Base-by-base conservation (phyloP, 2,797 vertebrate genomes). In the Betta splendens region DNA sequence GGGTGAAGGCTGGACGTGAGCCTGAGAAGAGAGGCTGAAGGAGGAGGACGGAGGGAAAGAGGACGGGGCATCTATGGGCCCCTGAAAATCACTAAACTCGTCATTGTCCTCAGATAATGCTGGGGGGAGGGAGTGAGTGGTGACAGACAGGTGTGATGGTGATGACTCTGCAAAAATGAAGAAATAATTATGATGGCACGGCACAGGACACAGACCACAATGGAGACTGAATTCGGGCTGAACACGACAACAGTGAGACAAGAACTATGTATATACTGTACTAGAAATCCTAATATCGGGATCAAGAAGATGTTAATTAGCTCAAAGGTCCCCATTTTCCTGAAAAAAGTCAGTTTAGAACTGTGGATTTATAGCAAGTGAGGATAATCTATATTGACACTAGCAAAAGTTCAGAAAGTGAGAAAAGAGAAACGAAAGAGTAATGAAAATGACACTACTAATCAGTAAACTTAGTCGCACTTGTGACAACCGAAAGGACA, bases 31-130 rank as follows among this genome's bases (percentile, higher is more conserved):
- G 53, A 73, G 69, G 63, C 67, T 74, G 36, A 64, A 77, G 75
- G 53, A 57, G 64, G 74, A 75, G 49, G 74, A 87, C 3, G 40
- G 42, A 87, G 87, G 85, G 81, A 92, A 89, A 80, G 91, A 91
- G 72, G 83, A 72, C 13, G 75, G 54, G 77, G 64, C 71, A 59
- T 94, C 93, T 87, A 93, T 66, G 13, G 95, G 93, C 64, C 96
- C 96, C 85, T 97, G 96, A 84, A 99, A 98, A 91, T 97, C 97
- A 94, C 94, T 98, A 95, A 99, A 98, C 75, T 96, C 96, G 35
- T 96, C 96, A 86, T 93, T 90, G 63, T 92, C 95, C 73, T 93
- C 92, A 10, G 92, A 89, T 87, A 95, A 91, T 92, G 93, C 85
- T 83, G 92, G 87, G 85, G 91, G 93, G 88, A 91, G 78, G 90